Conservation (phyloP, 2,797 vertebrate genomes). For the Myotis myotis region DNA sequence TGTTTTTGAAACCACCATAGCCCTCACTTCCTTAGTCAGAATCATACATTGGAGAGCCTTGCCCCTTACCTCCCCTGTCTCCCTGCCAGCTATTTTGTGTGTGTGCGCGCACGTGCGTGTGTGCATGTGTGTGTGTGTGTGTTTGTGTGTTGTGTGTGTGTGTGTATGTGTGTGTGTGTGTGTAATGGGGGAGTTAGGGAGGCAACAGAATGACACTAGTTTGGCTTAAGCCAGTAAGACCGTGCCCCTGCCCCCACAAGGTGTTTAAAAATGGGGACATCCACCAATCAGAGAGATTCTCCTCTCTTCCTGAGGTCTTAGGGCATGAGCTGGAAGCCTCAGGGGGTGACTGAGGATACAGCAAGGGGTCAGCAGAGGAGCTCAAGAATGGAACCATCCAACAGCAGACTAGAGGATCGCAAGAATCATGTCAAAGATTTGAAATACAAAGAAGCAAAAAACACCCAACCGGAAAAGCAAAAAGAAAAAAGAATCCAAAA, state of each 20-base stretch:
- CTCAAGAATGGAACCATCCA: not conserved
- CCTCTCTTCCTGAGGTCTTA: not conserved
- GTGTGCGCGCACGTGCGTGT: too few relatives aligned
- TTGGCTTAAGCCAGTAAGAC: not conserved
- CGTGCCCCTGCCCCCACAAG: not conserved
- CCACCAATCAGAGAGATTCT: not conserved
- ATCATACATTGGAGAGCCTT: rapidly evolving
- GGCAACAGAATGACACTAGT: not conserved
- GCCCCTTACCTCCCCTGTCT: too few relatives aligned
- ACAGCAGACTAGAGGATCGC: too few relatives aligned
- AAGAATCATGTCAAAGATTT: too few relatives aligned
- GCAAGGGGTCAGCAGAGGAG: not conserved
- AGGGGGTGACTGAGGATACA: not conserved
- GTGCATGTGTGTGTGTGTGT: too few relatives aligned
- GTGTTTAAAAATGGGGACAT: not conserved
- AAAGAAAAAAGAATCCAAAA: too few relatives aligned
- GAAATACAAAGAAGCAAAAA: too few relatives aligned
- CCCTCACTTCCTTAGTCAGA: too few relatives aligned
- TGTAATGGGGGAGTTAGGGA: too few relatives aligned
- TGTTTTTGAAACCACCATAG: not conserved
- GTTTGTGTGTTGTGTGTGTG: rapidly evolving
- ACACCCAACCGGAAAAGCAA: too few relatives aligned
- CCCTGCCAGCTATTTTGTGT: not conserved
- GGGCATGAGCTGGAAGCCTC: not conserved
- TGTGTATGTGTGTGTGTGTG: too few relatives aligned